Conservation (phyloP, 1,140 invertebrate species). For the Manduca sexta region DNA sequence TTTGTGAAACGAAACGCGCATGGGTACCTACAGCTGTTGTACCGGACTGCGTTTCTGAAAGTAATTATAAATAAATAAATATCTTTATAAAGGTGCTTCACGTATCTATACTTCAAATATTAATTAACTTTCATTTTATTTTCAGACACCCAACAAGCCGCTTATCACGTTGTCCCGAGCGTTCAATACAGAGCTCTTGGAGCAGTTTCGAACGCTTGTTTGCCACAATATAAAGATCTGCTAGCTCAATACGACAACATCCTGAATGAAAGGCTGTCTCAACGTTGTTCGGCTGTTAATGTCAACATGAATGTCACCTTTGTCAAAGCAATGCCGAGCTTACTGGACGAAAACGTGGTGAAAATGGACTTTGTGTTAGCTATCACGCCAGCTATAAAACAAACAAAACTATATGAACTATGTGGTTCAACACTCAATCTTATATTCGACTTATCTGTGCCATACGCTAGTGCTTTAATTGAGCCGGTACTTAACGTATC, state of each 20-base stretch:
- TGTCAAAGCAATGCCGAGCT: slow-evolving; percentile 82
- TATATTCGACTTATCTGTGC: slow-evolving; percentile 95
- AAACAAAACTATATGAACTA: slow-evolving; percentile 93
- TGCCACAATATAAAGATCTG: slow-evolving; percentile 89
- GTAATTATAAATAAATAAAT: slow-evolving; percentile 64
- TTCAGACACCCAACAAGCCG: slow-evolving; percentile 91
- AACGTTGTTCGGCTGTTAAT: slow-evolving; percentile 94
- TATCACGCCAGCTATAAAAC: slow-evolving; percentile 89
- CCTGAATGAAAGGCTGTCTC: slow-evolving; percentile 87
- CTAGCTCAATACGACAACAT: slow-evolving; percentile 86
- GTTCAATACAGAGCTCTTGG: slow-evolving; percentile 92
- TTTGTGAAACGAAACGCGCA: slow-evolving; percentile 83
- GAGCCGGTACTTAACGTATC: slow-evolving; percentile 92
- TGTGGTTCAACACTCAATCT: slow-evolving; percentile 94
- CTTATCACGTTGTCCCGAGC: slow-evolving; percentile 92
- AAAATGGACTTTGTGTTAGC: slow-evolving; percentile 91
- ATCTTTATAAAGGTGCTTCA: no score
- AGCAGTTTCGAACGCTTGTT: slow-evolving; percentile 86
- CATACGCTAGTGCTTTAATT: slow-evolving; percentile 92
- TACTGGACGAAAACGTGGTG: slow-evolving; percentile 89
- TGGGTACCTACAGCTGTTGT: slow-evolving; percentile 91
- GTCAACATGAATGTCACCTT: slow-evolving; percentile 96
- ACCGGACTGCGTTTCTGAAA: slow-evolving; percentile 95
- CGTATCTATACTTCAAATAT: not conserved
- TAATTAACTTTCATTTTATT: slow-evolving; percentile 23